Evolutionary conservation across 1,140 invertebrate genomes (phyloP).

Genomic region (Acromyrmex charruanus): DNA sequence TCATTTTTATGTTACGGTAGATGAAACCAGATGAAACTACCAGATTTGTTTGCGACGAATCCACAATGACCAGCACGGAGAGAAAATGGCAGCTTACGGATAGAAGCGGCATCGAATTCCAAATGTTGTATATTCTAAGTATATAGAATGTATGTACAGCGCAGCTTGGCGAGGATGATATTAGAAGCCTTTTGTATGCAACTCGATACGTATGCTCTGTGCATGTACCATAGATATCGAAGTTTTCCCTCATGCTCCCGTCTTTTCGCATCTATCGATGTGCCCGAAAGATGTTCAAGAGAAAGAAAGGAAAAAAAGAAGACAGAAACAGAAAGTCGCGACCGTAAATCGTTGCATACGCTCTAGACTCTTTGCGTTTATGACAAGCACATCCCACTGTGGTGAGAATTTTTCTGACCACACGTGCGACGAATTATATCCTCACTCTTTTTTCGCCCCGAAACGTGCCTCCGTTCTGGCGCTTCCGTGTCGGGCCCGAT

Average conservation of each 20-base stretch:
- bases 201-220: slow-evolving; percentile 63
- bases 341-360: slow-evolving; percentile 65
- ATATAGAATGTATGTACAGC: slow-evolving; percentile 7
- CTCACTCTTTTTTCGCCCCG: slow-evolving; percentile 40
- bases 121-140: slow-evolving; percentile 14
- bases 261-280: slow-evolving; percentile 35
- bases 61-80: slow-evolving; percentile 39
- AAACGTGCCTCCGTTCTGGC: slow-evolving; percentile 65
- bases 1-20: slow-evolving; percentile 58
- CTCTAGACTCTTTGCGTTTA: slow-evolving; percentile 31
- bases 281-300: slow-evolving; percentile 4
- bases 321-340: neutral
- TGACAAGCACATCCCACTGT: slow-evolving; percentile 34
- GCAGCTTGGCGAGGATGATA: slow-evolving; percentile 70
- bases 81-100: slow-evolving; percentile 58
- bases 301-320: neutral
- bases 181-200: slow-evolving; percentile 81
- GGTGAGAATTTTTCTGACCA: slow-evolving; percentile 71
- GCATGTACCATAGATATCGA: slow-evolving; percentile 51
- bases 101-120: slow-evolving; percentile 58
- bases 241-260: slow-evolving; percentile 50
- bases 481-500: slow-evolving; percentile 54
- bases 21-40: neutral
- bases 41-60: slow-evolving; percentile 53
- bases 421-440: slow-evolving; percentile 74